Conservation (phyloP, 2,113 vertebrate species). For the Sinocyclocheilus rhinocerous region DNA sequence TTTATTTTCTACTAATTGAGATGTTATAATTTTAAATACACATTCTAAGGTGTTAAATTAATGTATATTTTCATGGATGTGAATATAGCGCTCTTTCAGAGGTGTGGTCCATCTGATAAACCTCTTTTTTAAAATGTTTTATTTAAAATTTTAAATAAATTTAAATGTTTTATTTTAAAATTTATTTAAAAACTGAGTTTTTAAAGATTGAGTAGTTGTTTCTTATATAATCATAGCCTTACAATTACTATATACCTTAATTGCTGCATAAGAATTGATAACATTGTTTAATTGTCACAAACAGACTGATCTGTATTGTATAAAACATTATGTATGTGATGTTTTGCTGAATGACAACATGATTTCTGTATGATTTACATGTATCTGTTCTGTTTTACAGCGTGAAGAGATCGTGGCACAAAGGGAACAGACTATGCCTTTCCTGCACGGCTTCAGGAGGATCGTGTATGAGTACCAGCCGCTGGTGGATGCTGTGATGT, state of each 20-base stretch:
- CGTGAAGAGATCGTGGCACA: slow-evolving; percentile 22
- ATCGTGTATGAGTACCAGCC: slow-evolving; percentile 95
- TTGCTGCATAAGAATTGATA: not conserved
- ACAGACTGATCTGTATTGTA: not conserved
- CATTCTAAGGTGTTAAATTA: not conserved
- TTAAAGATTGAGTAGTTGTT: too few relatives aligned
- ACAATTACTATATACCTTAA: not conserved
- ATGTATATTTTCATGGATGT: too few relatives aligned
- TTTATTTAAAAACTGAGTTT: slow-evolving; percentile 1
- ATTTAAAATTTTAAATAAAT: too few relatives aligned
- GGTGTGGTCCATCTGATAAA: slow-evolving; percentile 10
- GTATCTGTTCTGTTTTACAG: slow-evolving; percentile 8
- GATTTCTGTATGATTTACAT: not conserved
- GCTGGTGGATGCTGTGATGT: slow-evolving; percentile 87
- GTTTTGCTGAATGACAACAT: too few relatives aligned
- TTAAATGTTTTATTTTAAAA: too few relatives aligned
- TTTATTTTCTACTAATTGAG: not conserved
- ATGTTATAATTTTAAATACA: not conserved
- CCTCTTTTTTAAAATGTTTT: too few relatives aligned
- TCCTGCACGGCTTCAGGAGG: slow-evolving; percentile 91
- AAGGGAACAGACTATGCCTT: slow-evolving; percentile 79
- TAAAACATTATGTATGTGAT: too few relatives aligned
- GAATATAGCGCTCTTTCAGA: too few relatives aligned
- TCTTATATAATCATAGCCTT: too few relatives aligned
- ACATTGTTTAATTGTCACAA: not conserved